Evolutionary conservation across 2,797 vertebrate species (phyloP), one percentile per base, ranked within the genome.

Genomic region (Galaxias olidus): DNA sequence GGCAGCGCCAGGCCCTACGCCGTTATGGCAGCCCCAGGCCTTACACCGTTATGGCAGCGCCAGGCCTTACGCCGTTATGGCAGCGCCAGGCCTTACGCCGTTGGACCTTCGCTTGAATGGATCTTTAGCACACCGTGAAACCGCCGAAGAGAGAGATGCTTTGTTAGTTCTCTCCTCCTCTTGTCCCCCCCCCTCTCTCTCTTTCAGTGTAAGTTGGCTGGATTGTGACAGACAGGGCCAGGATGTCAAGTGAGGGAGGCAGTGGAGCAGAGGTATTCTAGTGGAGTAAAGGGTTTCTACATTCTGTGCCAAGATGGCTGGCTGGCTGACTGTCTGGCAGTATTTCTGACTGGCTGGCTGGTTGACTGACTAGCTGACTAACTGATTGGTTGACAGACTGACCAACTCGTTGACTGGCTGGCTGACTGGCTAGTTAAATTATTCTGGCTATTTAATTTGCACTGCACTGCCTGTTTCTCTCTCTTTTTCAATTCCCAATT

Each of bases 151-250:
- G 41, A 30, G 53, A 74, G 59, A 49, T 49, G 49, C 14, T 65
- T 15, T 61, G 60, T 54, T n/a, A n/a, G 64, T 65, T 62, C 10
- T 20, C 18, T 59, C 19, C 61, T 61, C 45, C 49, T 50, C 63
- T 72, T 68, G 74, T 74, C 69, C 64, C 68, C 67, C 51, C 55
- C 56, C 53, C 69, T 41, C 71, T 77, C 75, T 82, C 69, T 30
- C 51, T 78, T 81, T 69, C 79, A 87, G 72, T 81, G 73, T 77
- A 82, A 79, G 63, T 87, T 88, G 87, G 82, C 86, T 84, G 80
- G 74, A 19, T 42, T 69, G 59, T 45, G 79, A 81, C 77, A 69
- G 69, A 72, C 30, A 65, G 66, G 41, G 75, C 63, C 68, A 58
- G 60, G 30, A 66, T 75, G 72, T 84, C 74, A 80, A 84, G 84